Conservation (phyloP, 2,797 vertebrate genomes). For the Galagoides demidoff region DNA sequence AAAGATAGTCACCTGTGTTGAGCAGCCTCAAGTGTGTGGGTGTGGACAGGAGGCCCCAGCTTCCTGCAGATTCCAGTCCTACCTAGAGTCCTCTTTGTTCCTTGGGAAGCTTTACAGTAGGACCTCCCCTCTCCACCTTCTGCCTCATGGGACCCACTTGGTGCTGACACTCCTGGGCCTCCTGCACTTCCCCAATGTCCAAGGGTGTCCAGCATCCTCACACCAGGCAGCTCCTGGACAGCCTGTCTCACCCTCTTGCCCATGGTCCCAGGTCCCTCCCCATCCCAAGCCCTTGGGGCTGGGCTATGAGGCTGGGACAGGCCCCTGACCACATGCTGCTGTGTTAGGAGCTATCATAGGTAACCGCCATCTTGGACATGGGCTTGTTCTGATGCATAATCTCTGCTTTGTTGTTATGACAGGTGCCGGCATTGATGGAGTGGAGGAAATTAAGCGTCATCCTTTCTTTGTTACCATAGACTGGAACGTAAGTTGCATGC, state of each 20-base stretch:
- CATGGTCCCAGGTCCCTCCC: neutral
- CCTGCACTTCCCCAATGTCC: neutral
- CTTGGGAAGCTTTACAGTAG: neutral
- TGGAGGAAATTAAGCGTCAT: constrained; percentile 99
- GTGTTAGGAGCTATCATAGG: neutral
- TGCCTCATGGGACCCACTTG: neutral
- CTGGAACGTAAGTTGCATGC: constrained; percentile 94
- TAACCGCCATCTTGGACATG: neutral
- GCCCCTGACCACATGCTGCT: accelerated
- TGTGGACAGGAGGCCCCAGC: accelerated
- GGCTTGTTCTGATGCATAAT: neutral
- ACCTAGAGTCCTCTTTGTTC: neutral
- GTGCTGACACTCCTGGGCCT: neutral
- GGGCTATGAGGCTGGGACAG: no score
- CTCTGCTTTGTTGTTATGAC: constrained; percentile 43
- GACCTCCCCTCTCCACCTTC: no score
- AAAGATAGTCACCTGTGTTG: neutral
- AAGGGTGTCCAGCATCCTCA: accelerated
- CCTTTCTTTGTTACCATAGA: constrained; percentile 98
- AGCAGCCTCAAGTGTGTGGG: no score
- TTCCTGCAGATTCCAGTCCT: neutral
- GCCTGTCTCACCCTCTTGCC: neutral
- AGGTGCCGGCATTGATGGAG: constrained; percentile 97
- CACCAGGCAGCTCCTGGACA: neutral
- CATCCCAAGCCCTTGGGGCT: neutral